Conservation (phyloP, 2,797 vertebrate species). For the Chromobotia macracanthus region DNA sequence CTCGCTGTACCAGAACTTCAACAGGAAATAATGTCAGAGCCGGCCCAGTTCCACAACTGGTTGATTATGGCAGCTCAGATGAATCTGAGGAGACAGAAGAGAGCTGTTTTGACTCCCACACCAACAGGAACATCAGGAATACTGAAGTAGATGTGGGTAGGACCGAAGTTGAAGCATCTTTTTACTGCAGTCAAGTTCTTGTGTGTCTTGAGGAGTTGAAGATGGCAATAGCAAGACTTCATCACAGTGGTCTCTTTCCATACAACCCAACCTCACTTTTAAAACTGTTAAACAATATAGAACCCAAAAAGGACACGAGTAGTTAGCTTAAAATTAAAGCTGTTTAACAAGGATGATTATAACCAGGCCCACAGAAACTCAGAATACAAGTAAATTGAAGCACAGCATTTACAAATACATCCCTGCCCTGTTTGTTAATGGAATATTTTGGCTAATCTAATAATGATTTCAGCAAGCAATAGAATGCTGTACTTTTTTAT, state of each 20-base stretch:
- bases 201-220: constrained; percentile 82
- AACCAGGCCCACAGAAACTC: background rate
- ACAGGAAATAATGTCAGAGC: background rate
- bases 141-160: background rate
- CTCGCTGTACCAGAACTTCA: background rate
- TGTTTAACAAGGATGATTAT: background rate
- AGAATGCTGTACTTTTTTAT: too few relatives aligned
- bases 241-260: constrained; percentile 85
- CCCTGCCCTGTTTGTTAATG: too few relatives aligned
- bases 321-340: background rate
- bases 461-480: too few relatives aligned
- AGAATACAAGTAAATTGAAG: too few relatives aligned
- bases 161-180: background rate
- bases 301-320: constrained; percentile 40
- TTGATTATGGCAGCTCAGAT: constrained; percentile 88
- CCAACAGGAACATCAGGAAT: background rate
- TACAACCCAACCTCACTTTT: constrained; percentile 90
- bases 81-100: constrained; percentile 80
- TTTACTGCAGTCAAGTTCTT: constrained; percentile 39
- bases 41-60: constrained; percentile 68
- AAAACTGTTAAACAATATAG: constrained; percentile 79
- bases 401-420: too few relatives aligned
- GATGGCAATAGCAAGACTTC: constrained; percentile 79
- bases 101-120: background rate
- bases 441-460: too few relatives aligned